Conservation (phyloP, 30 jellyfish, hydroid and myxozoan genomes). For the Turritopsis dohrnii region DNA sequence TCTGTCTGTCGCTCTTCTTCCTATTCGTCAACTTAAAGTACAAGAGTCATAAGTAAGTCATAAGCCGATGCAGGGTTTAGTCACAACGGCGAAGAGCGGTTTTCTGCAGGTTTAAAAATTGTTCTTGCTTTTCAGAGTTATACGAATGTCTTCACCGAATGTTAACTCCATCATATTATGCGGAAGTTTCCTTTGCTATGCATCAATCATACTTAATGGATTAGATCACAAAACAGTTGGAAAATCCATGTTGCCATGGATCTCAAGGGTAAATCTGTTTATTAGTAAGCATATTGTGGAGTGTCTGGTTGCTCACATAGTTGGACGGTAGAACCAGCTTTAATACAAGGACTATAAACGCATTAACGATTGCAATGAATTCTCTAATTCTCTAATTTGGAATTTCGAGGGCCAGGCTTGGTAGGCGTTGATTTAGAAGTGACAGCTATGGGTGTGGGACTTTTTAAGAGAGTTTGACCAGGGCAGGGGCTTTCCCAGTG, state of each 20-base stretch:
- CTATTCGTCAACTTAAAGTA: slow-evolving; percentile 58
- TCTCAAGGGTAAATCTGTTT: slow-evolving; percentile 42
- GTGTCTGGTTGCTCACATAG: too few species aligned
- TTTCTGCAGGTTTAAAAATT: neutral
- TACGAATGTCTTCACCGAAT: slow-evolving; percentile 77
- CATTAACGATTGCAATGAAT: too few species aligned
- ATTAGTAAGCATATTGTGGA: neutral
- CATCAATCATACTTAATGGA: slow-evolving; percentile 50
- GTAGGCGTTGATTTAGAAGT: too few species aligned
- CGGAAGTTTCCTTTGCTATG: slow-evolving; percentile 67
- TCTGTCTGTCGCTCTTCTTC: slow-evolving; percentile 39
- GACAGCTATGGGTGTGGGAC: too few species aligned
- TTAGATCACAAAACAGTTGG: slow-evolving; percentile 49
- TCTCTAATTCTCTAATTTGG: too few species aligned
- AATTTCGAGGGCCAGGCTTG: too few species aligned
- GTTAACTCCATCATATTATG: slow-evolving; percentile 58
- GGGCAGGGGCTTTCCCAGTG: too few species aligned
- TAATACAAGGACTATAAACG: too few species aligned
- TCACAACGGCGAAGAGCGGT: neutral
- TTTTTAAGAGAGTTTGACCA: too few species aligned
- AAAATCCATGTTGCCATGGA: slow-evolving; percentile 30
- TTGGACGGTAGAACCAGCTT: too few species aligned
- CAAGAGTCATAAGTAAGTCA: slow-evolving; percentile 46
- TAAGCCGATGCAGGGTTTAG: neutral
- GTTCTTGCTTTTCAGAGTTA: slow-evolving; percentile 31